These are phyloP conservation scores for Unio pictorum DNA, from an alignment of 2,888 invertebrate genomes.

Conservation along the genomic window DNA sequence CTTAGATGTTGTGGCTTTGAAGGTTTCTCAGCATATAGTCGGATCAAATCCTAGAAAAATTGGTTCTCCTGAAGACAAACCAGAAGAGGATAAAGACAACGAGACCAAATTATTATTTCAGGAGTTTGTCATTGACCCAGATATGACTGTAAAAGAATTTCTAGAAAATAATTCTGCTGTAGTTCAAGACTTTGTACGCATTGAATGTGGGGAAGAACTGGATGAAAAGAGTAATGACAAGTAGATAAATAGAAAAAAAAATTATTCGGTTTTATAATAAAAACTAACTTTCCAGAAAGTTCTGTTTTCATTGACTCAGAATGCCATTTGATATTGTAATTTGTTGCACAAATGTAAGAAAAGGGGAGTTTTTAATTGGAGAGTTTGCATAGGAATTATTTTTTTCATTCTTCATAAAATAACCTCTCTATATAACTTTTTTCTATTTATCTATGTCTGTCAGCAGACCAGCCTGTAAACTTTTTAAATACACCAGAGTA, in stretches of 20 bases:
- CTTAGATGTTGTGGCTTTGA: conserved; percentile 70
- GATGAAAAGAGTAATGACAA: conserved; percentile 26
- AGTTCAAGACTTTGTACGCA: conserved; percentile 87
- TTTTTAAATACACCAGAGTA: no score
- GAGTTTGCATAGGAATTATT: no score
- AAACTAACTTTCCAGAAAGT: no score
- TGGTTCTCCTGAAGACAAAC: conserved; percentile 39
- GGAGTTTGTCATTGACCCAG: conserved; percentile 87
- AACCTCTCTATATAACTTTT: no score
- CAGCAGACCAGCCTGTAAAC: no score
- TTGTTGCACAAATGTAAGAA: no score
- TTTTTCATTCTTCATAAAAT: no score
- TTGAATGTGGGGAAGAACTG: conserved; percentile 83
- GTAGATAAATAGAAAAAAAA: neutral
- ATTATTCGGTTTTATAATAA: no score
- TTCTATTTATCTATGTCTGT: no score
- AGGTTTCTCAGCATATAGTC: conserved; percentile 93
- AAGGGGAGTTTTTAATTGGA: no score
- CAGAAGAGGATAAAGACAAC: conserved; percentile 29
- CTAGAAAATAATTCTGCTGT: conserved; percentile 75
- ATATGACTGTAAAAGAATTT: conserved; percentile 82
- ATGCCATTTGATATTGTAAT: no score
- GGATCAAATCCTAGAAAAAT: conserved; percentile 72
- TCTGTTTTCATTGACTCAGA: no score
- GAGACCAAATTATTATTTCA: conserved; percentile 88